Evolutionary conservation across 1,140 invertebrate species (phyloP).

Genomic region (Apis dorsata): DNA sequence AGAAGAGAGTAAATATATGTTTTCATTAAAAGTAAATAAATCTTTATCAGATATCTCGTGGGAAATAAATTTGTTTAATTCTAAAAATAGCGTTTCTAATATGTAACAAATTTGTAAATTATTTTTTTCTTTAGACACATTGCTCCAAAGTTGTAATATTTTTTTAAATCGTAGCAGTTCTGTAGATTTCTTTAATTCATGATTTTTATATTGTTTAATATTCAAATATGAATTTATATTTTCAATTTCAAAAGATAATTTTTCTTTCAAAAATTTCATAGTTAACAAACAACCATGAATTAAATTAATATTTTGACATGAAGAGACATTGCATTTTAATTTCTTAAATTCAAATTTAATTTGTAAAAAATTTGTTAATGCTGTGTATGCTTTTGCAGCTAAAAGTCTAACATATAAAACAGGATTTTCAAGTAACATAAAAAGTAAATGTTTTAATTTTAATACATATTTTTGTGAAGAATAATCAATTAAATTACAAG

Average conservation of each 20-base stretch:
- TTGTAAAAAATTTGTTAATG: slow-evolving; percentile 54
- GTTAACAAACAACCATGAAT: slow-evolving; percentile 64
- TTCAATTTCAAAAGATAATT: slow-evolving; percentile 39
- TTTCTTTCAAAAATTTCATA: slow-evolving; percentile 60
- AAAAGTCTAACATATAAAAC: slow-evolving; percentile 71
- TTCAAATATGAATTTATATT: background rate
- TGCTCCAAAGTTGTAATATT: slow-evolving; percentile 37
- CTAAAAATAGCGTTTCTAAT: slow-evolving; percentile 38
- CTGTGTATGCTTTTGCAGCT: slow-evolving; percentile 74
- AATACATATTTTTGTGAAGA: slow-evolving; percentile 58
- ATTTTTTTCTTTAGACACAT: background rate
- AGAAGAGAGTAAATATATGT: background rate
- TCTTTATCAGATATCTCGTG: background rate
- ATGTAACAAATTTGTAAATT: slow-evolving; percentile 48
- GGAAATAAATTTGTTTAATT: slow-evolving; percentile 16
- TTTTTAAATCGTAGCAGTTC: background rate
- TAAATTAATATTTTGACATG: slow-evolving; percentile 51
- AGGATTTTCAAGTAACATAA: slow-evolving; percentile 64
- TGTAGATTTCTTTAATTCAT: background rate
- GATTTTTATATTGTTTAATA: too few species aligned
- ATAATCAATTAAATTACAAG: slow-evolving; percentile 70
- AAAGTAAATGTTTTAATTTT: slow-evolving; percentile 54
- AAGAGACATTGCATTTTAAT: slow-evolving; percentile 36
- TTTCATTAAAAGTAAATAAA: background rate
- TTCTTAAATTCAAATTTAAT: slow-evolving; percentile 50